Evolutionary conservation across 1,140 invertebrate species (phyloP), one percentile per base, ranked within the genome.

Genomic region (Micrasema minimum): DNA sequence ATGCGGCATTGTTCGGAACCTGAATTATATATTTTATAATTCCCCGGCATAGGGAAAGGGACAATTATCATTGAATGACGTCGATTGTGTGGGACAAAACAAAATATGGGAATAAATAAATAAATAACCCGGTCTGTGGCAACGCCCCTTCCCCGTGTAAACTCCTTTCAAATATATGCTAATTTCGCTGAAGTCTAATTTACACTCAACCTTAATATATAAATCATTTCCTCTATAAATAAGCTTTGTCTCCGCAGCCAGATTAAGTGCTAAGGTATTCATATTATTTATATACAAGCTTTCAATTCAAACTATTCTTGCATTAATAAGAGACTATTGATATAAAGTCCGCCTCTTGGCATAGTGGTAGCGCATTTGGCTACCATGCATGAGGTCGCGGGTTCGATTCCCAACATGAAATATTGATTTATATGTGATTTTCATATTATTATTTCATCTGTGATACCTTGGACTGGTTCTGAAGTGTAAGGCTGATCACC

Each of bases 51-150:
- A 46, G 70, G 55, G 18, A 67, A 50, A 67, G 43, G 51, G 31
- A 61, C 68, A 74, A 74, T 74, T 74, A 74, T 74, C 72, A 74
- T 74, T 74, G 72, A 74, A 74, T 74, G 72, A 74, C 72, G 72
- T 74, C 72, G 72, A 74, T 74, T 74, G 72, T 74, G 61, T 68
- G 67, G 65, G 41, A 59, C 66, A 64, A 62, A 68, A 72, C 55
- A 22, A 72, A 72, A 72, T 69, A 69, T 69, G 61, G 55, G 71
- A 69, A 73, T 73, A 73, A 73, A 74, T 74, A 74, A 74, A 74
- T 74, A 74, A 74, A 74, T 74, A 74, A 74, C 71, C 23, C 57
- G 41, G 55, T 53, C 35, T 35, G 41, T n/a, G 62, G 31, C 55
- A 2, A 37, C 71, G 55, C 53, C 53, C 53, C 53, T 23, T 41